Evolutionary conservation across 2,888 invertebrate genomes (phyloP), one percentile per base, ranked within the genome.

Genomic region (Hypolimnas misippus): DNA sequence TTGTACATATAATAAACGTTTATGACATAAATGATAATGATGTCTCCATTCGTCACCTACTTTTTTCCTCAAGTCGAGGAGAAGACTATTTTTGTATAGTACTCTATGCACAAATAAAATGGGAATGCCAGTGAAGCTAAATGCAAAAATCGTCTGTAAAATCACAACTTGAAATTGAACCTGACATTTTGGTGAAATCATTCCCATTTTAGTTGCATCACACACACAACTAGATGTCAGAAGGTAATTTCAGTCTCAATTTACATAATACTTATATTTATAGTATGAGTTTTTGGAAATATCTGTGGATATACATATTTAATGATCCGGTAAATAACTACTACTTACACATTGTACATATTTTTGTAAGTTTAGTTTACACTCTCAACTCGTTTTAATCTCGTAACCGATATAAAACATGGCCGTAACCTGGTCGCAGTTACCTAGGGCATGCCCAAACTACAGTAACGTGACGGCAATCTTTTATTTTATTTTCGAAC

Each of bases 1-100:
- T 67, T 70, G 69, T 73, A 72, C 68, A 68, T 67, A 71, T 29
- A 46, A 35, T 49, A 60, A 52, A 33, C 19, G 35, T 49, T 49
- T 14, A 49, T 49, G 49, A 21, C 29, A 14, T 49, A 29, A 49
- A 25, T 29, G 21, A 14, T 49, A 29, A 5, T 49, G 49, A 49
- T 25, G 29, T 49, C 29, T 49, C 29, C 49, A 49, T 14, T 49
- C 25, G 7, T 49, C 29, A 3, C 8, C 49, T 29, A 44, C 17
- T 19, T 16, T 19, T n/a, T 12, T 12, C n/a, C n/a, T n/a, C n/a
- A n/a, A n/a, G n/a, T n/a, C n/a, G n/a, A n/a, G n/a, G 19, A 44
- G 3, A 44, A 19, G 10, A 17, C 0, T 6, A 14, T 14, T 14
- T 14, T 25, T 7, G 12, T 6, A 49, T n/a, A 1, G 14, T 49